Evolutionary conservation across 2,797 vertebrate species (phyloP), one percentile per base, ranked within the genome.

Genomic region (Onychomys torridus): DNA sequence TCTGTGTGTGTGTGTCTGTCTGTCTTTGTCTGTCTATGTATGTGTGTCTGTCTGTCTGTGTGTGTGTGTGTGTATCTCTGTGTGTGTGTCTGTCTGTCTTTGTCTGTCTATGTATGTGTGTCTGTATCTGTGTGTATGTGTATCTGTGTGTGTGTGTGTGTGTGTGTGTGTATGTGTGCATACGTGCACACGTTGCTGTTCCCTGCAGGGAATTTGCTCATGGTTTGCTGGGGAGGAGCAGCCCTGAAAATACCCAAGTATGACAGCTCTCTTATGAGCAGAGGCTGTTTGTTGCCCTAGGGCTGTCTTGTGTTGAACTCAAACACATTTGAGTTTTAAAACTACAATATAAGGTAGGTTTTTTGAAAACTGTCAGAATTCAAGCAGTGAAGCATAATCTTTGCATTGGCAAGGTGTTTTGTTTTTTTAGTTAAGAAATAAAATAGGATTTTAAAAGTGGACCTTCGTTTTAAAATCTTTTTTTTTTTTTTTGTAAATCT

Each of bases 361-460:
- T 63, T 82, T 67, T 79, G 32, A 92, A 92, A 94, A 77, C 73
- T 90, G 32, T 13, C 63, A 93, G 89, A 92, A 79, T 95, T 89
- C 77, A 82, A 90, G 21, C 78, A 78, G 40, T 86, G 65, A 79
- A 92, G 10, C 29, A 19, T 57, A 9, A 49, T 73, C n/a, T 69
- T 89, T 75, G 8, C 3, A 21, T 94, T 95, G 90, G 40, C 40
- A 67, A 86, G 69, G 25, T 59, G 91, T 1, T 82, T 61, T 59
- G 21, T 61, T 77, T 86, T 95, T 79, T 82, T 86, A 79, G 88
- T 87, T 89, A 90, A 61, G 82, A 91, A 89, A 87, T 83, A 79
- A 92, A 91, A 59, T 81, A 79, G 77, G 21, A 63, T 95, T 91
- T 84, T 91, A 78, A 93, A 55, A 86, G 6, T 34, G 75, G 37